Evolutionary conservation across 2,888 invertebrate species (phyloP).

Genomic region (Agonopterix heracliana): DNA sequence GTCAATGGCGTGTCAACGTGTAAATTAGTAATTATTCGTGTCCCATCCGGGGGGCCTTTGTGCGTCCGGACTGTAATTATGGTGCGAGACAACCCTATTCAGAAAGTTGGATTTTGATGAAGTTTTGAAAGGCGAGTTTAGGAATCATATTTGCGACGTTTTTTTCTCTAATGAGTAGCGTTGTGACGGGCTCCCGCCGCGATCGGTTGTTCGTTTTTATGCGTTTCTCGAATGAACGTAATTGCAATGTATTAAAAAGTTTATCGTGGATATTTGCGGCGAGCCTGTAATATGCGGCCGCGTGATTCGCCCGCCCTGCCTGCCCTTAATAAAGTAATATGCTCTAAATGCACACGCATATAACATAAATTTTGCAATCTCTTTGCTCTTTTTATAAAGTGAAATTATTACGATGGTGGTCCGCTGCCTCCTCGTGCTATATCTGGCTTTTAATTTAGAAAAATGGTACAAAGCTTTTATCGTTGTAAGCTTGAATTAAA

Average conservation of each 20-base stretch:
- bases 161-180: constrained; percentile 40
- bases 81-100: constrained; percentile 41
- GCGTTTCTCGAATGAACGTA: constrained; percentile 56
- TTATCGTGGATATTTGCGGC: constrained; percentile 53
- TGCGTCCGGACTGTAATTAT: constrained; percentile 47
- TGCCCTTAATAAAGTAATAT: constrained; percentile 73
- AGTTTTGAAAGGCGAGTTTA: constrained; percentile 24
- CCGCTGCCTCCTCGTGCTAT: constrained; percentile 43
- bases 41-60: constrained; percentile 64
- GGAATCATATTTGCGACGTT: constrained; percentile 43
- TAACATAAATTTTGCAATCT: constrained; percentile 67
- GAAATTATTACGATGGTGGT: constrained; percentile 71
- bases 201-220: constrained; percentile 54
- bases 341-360: constrained; percentile 72
- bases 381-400: constrained; percentile 64
- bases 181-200: constrained; percentile 47
- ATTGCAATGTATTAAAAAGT: constrained; percentile 66
- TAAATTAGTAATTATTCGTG: constrained; percentile 70
- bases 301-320: constrained; percentile 56
- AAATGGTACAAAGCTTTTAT: constrained; percentile 50
- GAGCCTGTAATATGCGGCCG: constrained; percentile 42
- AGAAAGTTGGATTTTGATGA: constrained; percentile 40
- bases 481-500: constrained; percentile 38
- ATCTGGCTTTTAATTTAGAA: constrained; percentile 64
- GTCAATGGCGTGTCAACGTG: constrained; percentile 70